Conservation (phyloP, 2,888 invertebrate genomes). For the Sericinus montela region DNA sequence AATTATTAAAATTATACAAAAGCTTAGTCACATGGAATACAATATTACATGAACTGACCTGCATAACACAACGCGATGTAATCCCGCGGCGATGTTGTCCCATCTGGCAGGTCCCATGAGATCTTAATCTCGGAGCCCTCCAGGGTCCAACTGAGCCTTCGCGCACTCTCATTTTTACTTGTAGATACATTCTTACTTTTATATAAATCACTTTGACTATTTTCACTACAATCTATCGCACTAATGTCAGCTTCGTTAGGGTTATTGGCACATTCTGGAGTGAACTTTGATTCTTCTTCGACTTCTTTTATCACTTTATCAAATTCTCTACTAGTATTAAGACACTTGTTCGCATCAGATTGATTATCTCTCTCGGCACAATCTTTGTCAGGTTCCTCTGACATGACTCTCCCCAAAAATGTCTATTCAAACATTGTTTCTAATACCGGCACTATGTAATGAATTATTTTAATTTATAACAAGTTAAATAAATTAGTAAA, state of each 20-base stretch:
- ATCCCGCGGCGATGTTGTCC: constrained; percentile 53
- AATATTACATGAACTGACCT: constrained; percentile 59
- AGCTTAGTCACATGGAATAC: neutral
- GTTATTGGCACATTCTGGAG: constrained; percentile 49
- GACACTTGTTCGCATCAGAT: constrained; percentile 33
- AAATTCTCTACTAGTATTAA: constrained; percentile 29
- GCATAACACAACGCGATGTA: constrained; percentile 76
- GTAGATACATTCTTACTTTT: constrained; percentile 22
- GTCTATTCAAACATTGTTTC: constrained; percentile 33
- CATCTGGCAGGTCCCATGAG: constrained; percentile 71
- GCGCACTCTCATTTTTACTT: constrained; percentile 19
- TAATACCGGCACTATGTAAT: constrained; percentile 7
- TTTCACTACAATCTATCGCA: constrained; percentile 43
- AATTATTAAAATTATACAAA: too few relatives aligned
- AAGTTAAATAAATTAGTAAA: neutral
- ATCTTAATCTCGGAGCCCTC: constrained; percentile 58
- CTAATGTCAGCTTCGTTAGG: constrained; percentile 35
- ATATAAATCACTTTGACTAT: constrained; percentile 29
- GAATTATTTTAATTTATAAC: neutral
- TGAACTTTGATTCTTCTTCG: constrained; percentile 20
- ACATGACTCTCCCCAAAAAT: constrained; percentile 55
- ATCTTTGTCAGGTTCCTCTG: constrained; percentile 57
- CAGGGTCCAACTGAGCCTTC: constrained; percentile 48
- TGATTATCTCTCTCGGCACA: constrained; percentile 40
- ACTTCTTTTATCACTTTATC: constrained; percentile 24